Percentiles rank a stretch among this genome's conserved stretches.
Evolutionary conservation across 1,140 invertebrate genomes (phyloP).

Genomic region (Plodia interpunctella): DNA sequence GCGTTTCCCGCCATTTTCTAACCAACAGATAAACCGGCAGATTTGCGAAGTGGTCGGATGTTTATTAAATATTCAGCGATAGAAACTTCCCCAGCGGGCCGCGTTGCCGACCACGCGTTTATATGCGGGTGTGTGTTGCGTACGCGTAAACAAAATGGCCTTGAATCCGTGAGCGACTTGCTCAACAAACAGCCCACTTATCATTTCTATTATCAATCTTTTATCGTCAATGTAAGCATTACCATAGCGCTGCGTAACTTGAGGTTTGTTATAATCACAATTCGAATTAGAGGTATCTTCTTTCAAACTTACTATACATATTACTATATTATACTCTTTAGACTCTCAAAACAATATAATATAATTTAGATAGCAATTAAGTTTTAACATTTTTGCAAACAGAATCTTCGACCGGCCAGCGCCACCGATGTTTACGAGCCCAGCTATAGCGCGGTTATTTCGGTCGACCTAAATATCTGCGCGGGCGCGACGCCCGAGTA

Average conservation of each 20-base stretch:
- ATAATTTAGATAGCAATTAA: not conserved
- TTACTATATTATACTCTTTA: too few species aligned
- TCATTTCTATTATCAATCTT: slow-evolving; percentile 44
- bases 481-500: slow-evolving; percentile 37
- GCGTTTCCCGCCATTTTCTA: slow-evolving; percentile 69
- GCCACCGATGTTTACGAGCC: slow-evolving; percentile 27
- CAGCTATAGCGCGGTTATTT: slow-evolving; percentile 57
- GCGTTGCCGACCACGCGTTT: slow-evolving; percentile 48
- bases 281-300: too few species aligned
- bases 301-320: too few species aligned
- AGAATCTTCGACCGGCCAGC: slow-evolving; percentile 10
- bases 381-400: not conserved
- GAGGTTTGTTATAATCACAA: not conserved
- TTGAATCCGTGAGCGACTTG: slow-evolving; percentile 47
- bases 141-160: slow-evolving; percentile 68
- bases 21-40: slow-evolving; percentile 31
- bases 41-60: slow-evolving; percentile 32
- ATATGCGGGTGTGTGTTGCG: slow-evolving; percentile 55
- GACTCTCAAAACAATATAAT: not conserved
- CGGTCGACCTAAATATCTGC: slow-evolving; percentile 70
- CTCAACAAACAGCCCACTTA: slow-evolving; percentile 44
- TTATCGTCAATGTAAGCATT: slow-evolving; percentile 40
- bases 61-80: slow-evolving; percentile 20
- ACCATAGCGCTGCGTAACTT: slow-evolving; percentile 12
- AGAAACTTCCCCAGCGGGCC: slow-evolving; percentile 25